Base-by-base conservation (phyloP, 2,797 vertebrate genomes). In the Novumbra hubbsi region DNA sequence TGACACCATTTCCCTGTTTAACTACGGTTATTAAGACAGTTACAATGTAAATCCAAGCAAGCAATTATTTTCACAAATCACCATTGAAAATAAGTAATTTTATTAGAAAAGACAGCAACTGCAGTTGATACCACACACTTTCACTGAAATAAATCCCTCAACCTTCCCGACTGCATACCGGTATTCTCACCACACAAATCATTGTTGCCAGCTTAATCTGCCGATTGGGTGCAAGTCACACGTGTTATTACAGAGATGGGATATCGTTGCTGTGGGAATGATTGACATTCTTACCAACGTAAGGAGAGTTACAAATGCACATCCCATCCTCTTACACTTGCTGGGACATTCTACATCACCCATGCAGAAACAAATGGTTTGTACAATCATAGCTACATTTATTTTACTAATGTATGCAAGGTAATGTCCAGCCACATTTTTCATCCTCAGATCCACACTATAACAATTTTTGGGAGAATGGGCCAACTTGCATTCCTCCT, bases 31-130 rank as follows among this genome's bases (percentile, higher is more conserved):
- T 11, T 45, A 45, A 4, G 41, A 45, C 4, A 45, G 12, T 12
- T 45, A 12, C 41, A 38, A 38, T 38, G 34, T 38, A 38, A 5
- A 7, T 3, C 34, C 32, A 41, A 4, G 41, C 3, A 41, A 66
- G 17, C 38, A 38, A 21, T 16, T 28, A 17, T 15, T 14, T 8
- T 1, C 17, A 67, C 16, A 60, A 34, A 41, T 21, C 55, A 14
- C 8, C 57, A 1, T 69, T 69, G 2, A 76, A 81, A 84, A 86
- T 52, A 50, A 24, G 41, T 55, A 55, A 84, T 73, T 90, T 90
- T 91, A 88, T 87, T 91, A 86, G 52, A 88, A 90, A 90, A 85
- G 24, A 73, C 72, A 83, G 41, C 72, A 80, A 82, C 63, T 75
- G 34, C 73, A 79, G 68, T 72, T 17, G 11, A 66, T 32, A 86